These are phyloP conservation scores for Alces alces DNA, from an alignment of 2,113 vertebrate species.

Conservation along the genomic window DNA sequence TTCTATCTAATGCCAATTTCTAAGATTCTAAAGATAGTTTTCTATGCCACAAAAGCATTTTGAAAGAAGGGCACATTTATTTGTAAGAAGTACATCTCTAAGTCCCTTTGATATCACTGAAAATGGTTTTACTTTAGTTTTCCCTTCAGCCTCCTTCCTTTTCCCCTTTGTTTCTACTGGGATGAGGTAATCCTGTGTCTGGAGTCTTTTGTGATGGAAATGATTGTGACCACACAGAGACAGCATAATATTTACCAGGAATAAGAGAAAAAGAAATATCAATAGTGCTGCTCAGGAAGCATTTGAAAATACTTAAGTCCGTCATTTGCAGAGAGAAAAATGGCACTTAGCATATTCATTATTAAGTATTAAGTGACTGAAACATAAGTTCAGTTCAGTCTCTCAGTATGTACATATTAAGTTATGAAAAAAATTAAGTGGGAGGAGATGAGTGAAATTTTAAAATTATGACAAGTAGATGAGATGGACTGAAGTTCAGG, in stretches of 20 bases:
- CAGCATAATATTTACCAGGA: slow-evolving; percentile 54
- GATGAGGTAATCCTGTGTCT: slow-evolving; percentile 58
- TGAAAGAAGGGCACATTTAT: slow-evolving; percentile 61
- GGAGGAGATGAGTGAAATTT: neutral
- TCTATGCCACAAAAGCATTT: slow-evolving; percentile 47
- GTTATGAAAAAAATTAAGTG: neutral
- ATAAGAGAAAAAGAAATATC: slow-evolving; percentile 32
- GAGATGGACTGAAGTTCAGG: neutral
- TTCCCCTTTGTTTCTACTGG: slow-evolving; percentile 55
- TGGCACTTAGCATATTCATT: neutral
- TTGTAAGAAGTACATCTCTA: slow-evolving; percentile 64
- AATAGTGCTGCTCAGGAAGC: neutral
- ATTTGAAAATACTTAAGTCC: neutral
- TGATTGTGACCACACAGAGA: slow-evolving; percentile 48
- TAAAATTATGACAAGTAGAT: neutral
- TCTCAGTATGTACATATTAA: neutral
- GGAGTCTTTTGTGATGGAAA: slow-evolving; percentile 72
- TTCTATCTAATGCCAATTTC: slow-evolving; percentile 54
- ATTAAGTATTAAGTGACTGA: neutral
- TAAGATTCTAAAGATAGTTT: neutral
- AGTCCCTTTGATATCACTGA: slow-evolving; percentile 47
- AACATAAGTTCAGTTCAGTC: neutral
- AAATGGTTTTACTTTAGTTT: slow-evolving; percentile 66
- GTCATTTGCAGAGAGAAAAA: slow-evolving; percentile 36
- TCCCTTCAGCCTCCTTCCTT: slow-evolving; percentile 51